Evolutionary conservation across 2,797 vertebrate species (phyloP).

Genomic region (Gallinago solitaria): DNA sequence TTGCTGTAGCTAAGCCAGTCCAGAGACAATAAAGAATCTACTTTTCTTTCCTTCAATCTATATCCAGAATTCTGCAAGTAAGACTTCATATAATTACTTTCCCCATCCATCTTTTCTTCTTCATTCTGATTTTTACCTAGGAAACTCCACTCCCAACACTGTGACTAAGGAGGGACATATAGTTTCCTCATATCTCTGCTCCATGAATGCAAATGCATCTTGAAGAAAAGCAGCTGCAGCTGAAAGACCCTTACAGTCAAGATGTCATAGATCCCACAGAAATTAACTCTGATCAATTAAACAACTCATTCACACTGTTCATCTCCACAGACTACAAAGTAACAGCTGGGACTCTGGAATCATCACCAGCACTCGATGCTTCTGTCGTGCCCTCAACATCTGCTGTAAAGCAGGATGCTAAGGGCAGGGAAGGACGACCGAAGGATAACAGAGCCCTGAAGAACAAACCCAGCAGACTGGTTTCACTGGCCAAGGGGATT

Average conservation of each 20-base stretch:
- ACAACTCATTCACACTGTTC: conserved; percentile 11
- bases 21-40: neutral
- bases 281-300: conserved; percentile 12
- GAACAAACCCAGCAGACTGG: neutral
- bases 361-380: neutral
- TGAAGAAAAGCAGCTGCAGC: neutral
- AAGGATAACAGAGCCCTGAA: neutral
- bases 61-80: neutral
- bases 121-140: neutral
- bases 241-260: neutral
- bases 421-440: neutral
- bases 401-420: neutral
- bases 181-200: neutral
- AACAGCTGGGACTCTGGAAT: conserved; percentile 26
- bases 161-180: neutral
- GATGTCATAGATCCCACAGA: neutral
- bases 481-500: neutral
- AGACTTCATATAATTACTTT: neutral
- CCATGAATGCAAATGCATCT: neutral
- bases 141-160: neutral
- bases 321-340: conserved; percentile 8
- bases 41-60: neutral
- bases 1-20: neutral
- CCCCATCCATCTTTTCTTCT: neutral
- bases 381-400: neutral